phyloP scores from a whole-genome alignment of 1,140 invertebrate genomes.

The Euwallacea similis region DNA sequence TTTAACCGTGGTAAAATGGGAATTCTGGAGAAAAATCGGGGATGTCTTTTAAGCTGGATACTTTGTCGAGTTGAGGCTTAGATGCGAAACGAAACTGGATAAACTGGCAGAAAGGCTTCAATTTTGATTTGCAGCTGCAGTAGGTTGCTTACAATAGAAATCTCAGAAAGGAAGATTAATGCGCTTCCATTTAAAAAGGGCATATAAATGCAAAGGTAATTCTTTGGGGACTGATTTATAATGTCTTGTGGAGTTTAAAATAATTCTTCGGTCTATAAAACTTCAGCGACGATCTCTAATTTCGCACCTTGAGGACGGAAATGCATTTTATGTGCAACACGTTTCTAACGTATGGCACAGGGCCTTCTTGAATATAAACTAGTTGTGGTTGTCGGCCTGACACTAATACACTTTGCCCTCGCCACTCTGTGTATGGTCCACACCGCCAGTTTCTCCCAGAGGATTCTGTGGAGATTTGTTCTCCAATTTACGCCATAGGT shows the following conservation, averaged over 20 bases:
- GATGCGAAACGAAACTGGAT: not conserved
- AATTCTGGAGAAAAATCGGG: not conserved
- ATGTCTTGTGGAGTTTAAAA: conserved; percentile 9
- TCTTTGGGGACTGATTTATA: conserved; percentile 2
- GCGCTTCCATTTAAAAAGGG: conserved; percentile 5
- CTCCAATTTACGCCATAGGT: conserved; percentile 20
- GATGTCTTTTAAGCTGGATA: not conserved
- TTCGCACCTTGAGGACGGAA: conserved; percentile 13
- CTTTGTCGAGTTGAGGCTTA: not conserved
- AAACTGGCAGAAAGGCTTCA: not conserved
- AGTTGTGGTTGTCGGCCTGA: conserved; percentile 12
- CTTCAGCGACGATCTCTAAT: conserved; percentile 4
- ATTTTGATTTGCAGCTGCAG: no score
- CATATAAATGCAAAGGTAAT: conserved; percentile 23
- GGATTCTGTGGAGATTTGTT: conserved; percentile 17
- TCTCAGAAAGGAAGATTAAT: conserved; percentile 2
- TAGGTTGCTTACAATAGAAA: no score
- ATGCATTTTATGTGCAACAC: conserved; percentile 28
- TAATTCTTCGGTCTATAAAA: conserved; percentile 19
- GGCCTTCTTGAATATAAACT: conserved; percentile 18
- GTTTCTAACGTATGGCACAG: conserved; percentile 18
- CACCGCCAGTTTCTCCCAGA: not conserved
- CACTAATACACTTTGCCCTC: conserved; percentile 19
- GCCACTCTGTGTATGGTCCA: not conserved
- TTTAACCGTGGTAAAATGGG: not conserved